Conservation (phyloP, 2,888 invertebrate species). For the Ypsolopha sequella region DNA sequence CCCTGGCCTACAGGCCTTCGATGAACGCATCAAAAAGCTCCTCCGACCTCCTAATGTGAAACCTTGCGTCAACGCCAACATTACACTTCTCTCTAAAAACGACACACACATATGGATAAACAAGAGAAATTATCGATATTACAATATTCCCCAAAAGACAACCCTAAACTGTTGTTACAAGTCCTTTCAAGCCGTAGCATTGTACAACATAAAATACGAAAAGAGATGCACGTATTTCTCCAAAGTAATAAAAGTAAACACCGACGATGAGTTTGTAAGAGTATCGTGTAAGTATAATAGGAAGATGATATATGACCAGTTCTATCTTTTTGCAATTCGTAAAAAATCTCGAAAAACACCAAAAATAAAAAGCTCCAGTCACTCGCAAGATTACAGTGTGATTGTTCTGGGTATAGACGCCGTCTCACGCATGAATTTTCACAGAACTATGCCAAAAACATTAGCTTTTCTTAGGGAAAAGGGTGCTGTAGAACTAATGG, state of each 20-base stretch:
- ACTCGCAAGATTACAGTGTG: conserved; percentile 70
- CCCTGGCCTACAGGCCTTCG: conserved; percentile 73
- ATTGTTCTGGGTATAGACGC: conserved; percentile 88
- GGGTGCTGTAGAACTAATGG: conserved; percentile 82
- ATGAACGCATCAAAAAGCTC: conserved; percentile 65
- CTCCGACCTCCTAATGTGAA: conserved; percentile 51
- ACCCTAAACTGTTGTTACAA: conserved; percentile 73
- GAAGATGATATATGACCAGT: conserved; percentile 74
- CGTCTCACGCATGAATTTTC: conserved; percentile 86
- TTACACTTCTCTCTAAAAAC: conserved; percentile 70
- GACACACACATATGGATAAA: conserved; percentile 71
- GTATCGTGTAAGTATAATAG: conserved; percentile 71
- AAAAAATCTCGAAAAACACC: conserved; percentile 19
- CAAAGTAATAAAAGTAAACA: conserved; percentile 39
- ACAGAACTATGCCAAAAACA: conserved; percentile 85
- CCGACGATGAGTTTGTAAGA: conserved; percentile 74
- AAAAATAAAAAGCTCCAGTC: conserved; percentile 15
- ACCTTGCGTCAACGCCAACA: conserved; percentile 57
- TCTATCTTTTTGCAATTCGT: conserved; percentile 72
- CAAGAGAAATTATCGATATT: conserved; percentile 47
- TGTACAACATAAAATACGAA: conserved; percentile 53
- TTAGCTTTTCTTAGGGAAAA: conserved; percentile 71
- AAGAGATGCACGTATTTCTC: conserved; percentile 61
- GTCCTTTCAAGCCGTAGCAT: conserved; percentile 61
- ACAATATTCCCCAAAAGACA: conserved; percentile 51